These are phyloP conservation scores for Pteria penguin DNA, from an alignment of 2,888 invertebrate species.

Conservation along the genomic window DNA sequence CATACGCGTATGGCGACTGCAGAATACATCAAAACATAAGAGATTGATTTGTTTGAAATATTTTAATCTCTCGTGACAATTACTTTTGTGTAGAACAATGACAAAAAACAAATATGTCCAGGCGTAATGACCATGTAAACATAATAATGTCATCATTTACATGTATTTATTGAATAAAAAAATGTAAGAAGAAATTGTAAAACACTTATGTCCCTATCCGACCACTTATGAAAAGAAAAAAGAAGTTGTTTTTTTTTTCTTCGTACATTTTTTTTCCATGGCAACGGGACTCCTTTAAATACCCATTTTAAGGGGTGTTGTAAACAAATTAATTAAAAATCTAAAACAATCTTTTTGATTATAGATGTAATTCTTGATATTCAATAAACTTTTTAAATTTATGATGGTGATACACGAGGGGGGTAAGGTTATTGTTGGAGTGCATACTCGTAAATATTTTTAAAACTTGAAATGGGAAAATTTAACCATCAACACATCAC, in stretches of 20 bases:
- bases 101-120: background rate
- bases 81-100: background rate
- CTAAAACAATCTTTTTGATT: no score
- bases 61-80: background rate
- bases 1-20: constrained; percentile 6
- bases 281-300: background rate
- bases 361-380: background rate
- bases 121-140: background rate
- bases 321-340: background rate
- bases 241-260: background rate
- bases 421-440: background rate
- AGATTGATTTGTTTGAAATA: background rate
- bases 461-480: no score
- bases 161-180: background rate
- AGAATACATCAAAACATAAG: background rate
- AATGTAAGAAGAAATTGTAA: background rate
- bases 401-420: background rate
- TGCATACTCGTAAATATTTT: no score
- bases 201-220: background rate
- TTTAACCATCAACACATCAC: no score
- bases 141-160: background rate
- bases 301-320: background rate
- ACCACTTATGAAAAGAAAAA: background rate
- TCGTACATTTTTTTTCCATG: background rate
- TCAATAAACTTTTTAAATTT: background rate